Base-by-base conservation (phyloP, 2,888 invertebrate species). In the Halocaridina rubra region DNA sequence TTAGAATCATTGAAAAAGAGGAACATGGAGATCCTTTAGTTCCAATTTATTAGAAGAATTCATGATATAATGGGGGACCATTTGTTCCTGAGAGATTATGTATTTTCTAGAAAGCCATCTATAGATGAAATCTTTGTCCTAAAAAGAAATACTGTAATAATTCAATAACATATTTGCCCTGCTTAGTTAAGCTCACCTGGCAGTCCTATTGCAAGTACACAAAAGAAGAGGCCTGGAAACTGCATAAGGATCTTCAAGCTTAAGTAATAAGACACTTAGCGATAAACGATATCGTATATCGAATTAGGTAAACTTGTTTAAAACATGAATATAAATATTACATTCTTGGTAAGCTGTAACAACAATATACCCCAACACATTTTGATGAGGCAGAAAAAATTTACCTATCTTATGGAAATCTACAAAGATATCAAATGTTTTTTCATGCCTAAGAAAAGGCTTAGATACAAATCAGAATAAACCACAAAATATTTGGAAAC, bases 401-500 rank as follows among this genome's bases (percentile, higher is more conserved):
- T 22, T 67, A 67, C 53, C 81, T 81, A 81, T 67, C 57, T 30
- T 64, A 64, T 39, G 64, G 81, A 76, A 81, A 67, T 81, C 81
- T 81, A 81, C 75, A 81, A 76, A 81, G 76, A 81, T 81, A 81
- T 81, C 75, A 81, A 81, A 81, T 76, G 30, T 81, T 67, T 75
- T 81, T 67, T 81, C 76, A 76, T 76, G 76, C 76, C 67, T 71
- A 57, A 76, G 46, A 81, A 81, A 81, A 76, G 81, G 81, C 81
- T 81, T 76, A 81, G 74, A 81, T 81, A 81, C 75, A 81, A 81
- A 81, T 81, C 76, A 75, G 76, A 81, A 81, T 67, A 81, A 76
- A 81, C 39, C 75, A 81, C 81, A 81, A 76, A 72, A 64, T 81
- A 33, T 76, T 67, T 59, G 75, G 81, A 69, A 81, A 67, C 69